phyloP scores from a whole-genome alignment of 2,113 vertebrate species.

The Oncorhynchus gorbuscha region DNA sequence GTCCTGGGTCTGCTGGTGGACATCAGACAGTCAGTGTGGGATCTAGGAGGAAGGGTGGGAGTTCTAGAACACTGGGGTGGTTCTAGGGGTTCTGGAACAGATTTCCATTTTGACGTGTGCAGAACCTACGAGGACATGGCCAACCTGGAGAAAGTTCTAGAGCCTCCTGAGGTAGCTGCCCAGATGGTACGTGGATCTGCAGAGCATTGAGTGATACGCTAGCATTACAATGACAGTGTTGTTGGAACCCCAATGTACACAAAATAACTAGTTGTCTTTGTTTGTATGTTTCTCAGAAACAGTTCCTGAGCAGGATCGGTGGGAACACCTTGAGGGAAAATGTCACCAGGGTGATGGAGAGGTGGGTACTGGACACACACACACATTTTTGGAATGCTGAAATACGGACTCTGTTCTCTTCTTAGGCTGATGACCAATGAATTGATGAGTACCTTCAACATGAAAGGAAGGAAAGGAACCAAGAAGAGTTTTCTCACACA shows the following conservation, averaged over 20 bases:
- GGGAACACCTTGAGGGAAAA: background rate
- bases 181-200: conserved; percentile 1
- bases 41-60: background rate
- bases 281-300: background rate
- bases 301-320: conserved; percentile 2
- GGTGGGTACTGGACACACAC: background rate
- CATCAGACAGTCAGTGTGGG: background rate
- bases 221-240: too few relatives aligned
- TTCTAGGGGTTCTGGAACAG: background rate
- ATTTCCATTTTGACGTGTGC: background rate
- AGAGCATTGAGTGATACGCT: too few relatives aligned
- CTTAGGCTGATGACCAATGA: background rate
- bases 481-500: background rate
- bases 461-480: background rate
- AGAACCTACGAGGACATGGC: background rate
- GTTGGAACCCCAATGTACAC: too few relatives aligned
- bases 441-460: background rate
- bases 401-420: background rate
- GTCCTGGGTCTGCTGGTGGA: background rate
- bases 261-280: too few relatives aligned
- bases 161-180: background rate
- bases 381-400: too few relatives aligned
- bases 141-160: background rate
- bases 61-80: background rate
- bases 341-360: background rate